Evolutionary conservation across 2,797 vertebrate genomes (phyloP), one percentile per base, ranked within the genome.

Genomic region (Danionella dracula): DNA sequence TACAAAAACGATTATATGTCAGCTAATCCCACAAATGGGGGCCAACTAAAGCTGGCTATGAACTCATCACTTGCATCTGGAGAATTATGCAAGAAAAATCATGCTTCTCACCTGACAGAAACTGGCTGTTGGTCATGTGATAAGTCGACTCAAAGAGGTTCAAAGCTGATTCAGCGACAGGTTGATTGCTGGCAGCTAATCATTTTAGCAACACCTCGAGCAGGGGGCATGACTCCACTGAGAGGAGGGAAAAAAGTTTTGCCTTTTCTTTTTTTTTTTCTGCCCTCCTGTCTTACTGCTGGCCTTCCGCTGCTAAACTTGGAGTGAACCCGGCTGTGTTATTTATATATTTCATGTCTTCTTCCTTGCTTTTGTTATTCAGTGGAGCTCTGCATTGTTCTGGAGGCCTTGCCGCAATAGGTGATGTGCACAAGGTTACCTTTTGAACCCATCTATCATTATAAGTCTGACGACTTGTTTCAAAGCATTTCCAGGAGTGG

Each of bases 1-100:
- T 74, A 80, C 80, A 84, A 83, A 89, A 90, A 87, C 75, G 86
- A 89, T 88, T 88, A 88, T 85, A 83, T 88, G 86, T 88, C 86
- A 89, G 84, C 84, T 85, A 80, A 83, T 73, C 82, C 74, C 48
- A 78, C 83, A 82, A 84, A 87, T 87, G 85, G 80, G 79, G 85
- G 87, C 74, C 82, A 76, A 82, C 79, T 83, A 83, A 85, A 85
- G 81, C 83, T 79, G 76, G 67, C 53, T 79, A 78, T 89, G 83
- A 89, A 89, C 87, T 88, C 85, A 86, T 88, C 84, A 68, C 80
- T 88, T 80, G 84, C 82, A 86, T 87, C 83, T 82, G 74, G 86
- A 86, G 87, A 88, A 88, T 89, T 87, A 87, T 88, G 83, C 84
- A 85, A 84, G 81, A 81, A 75, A 77, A 80, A 80, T 78, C 71